Conservation (phyloP, 92 coral and sea anemone genomes). For the Hydrozoanthus gracilis region DNA sequence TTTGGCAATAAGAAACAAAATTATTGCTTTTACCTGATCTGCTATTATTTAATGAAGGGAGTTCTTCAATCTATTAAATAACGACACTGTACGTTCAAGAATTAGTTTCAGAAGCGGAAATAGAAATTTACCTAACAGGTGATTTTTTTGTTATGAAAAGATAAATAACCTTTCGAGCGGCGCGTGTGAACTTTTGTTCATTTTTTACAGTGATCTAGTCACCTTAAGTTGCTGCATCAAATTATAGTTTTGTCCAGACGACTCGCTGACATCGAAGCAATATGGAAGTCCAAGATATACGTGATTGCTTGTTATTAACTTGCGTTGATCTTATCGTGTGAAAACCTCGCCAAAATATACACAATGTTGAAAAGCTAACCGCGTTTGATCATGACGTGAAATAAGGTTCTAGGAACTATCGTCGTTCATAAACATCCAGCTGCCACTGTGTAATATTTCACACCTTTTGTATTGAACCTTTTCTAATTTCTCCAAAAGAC, state of each 20-base stretch:
- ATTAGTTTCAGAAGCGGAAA: constrained; percentile 44
- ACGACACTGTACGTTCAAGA: constrained; percentile 36
- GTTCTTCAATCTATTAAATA: constrained; percentile 33
- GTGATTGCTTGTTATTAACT: constrained; percentile 11
- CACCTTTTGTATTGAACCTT: constrained; percentile 8
- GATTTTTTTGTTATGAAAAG: constrained; percentile 26
- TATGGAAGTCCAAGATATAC: not conserved
- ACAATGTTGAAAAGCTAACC: constrained; percentile 20
- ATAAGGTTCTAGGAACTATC: not conserved
- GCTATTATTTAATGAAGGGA: constrained; percentile 32
- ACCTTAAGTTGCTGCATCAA: not conserved
- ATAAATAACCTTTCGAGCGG: constrained; percentile 26
- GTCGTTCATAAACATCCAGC: constrained; percentile 7
- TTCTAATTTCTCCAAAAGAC: not conserved
- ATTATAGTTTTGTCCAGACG: too few species aligned
- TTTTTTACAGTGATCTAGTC: not conserved
- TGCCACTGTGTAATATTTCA: constrained; percentile 15
- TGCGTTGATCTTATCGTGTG: constrained; percentile 9
- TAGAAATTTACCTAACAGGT: constrained; percentile 41
- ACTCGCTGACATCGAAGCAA: not conserved
- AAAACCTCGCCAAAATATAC: not conserved
- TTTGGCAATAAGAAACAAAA: constrained; percentile 30
- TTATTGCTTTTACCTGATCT: constrained; percentile 36
- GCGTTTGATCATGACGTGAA: not conserved
- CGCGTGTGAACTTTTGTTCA: constrained; percentile 1